These are phyloP conservation scores for Tychaedon coryphoeus DNA, from an alignment of 2,113 vertebrate genomes.

Conservation along the genomic window DNA sequence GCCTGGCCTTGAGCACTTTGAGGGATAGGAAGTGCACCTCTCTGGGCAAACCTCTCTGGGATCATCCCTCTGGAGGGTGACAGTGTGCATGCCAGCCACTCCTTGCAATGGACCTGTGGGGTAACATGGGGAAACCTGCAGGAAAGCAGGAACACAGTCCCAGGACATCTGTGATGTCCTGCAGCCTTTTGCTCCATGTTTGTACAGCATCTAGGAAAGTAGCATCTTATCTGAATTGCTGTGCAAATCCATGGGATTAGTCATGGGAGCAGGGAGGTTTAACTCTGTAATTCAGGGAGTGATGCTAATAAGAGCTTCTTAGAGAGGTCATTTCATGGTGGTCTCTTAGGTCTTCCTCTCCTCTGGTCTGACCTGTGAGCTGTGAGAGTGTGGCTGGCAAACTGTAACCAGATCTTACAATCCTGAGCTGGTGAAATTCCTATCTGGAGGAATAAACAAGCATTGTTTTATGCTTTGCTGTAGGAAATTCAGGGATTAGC, in stretches of 20 bases:
- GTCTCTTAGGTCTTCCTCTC: not conserved
- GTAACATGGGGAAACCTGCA: not conserved
- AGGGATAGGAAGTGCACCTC: not conserved
- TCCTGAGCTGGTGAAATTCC: not conserved
- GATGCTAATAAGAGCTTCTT: not conserved
- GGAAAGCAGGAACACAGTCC: not conserved
- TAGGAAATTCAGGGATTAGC: constrained; percentile 7
- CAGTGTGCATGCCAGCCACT: not conserved
- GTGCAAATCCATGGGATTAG: not conserved
- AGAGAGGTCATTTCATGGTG: rapidly evolving
- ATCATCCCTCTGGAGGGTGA: not conserved
- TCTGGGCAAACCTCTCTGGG: not conserved
- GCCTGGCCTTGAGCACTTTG: not conserved
- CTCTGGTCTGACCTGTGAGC: not conserved
- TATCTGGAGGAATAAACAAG: not conserved
- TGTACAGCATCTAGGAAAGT: not conserved
- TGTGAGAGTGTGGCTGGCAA: not conserved
- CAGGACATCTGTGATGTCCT: not conserved
- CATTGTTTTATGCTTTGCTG: not conserved
- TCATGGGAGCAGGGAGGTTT: not conserved
- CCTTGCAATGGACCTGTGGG: rapidly evolving
- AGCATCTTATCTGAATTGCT: not conserved
- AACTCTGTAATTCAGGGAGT: not conserved
- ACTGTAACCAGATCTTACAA: not conserved
- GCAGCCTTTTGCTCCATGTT: not conserved